Conservation (phyloP, 2,888 invertebrate species). For the Azorinus chamasolen region DNA sequence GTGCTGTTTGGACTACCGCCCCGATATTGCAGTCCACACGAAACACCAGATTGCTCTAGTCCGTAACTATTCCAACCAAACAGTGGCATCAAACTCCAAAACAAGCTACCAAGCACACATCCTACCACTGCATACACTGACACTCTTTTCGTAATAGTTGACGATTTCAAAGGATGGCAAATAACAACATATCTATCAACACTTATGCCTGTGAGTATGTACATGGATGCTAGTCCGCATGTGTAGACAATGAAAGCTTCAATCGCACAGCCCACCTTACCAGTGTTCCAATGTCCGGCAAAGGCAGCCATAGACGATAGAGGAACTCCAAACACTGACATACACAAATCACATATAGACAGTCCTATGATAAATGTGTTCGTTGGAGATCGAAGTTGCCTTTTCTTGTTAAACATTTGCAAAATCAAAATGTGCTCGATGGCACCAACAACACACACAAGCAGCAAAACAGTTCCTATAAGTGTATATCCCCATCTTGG, state of each 20-base stretch:
- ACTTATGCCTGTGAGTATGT: slow-evolving; percentile 74
- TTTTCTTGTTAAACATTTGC: slow-evolving; percentile 63
- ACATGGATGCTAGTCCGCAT: slow-evolving; percentile 73
- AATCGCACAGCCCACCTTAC: slow-evolving; percentile 59
- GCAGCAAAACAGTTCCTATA: slow-evolving; percentile 17
- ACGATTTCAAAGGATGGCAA: slow-evolving; percentile 68
- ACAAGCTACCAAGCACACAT: slow-evolving; percentile 65
- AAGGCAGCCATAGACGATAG: slow-evolving; percentile 58
- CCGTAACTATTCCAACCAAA: slow-evolving; percentile 76
- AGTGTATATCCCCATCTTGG: slow-evolving; percentile 27
- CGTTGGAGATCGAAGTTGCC: slow-evolving; percentile 71
- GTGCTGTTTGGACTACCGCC: slow-evolving; percentile 42
- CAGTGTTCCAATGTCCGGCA: slow-evolving; percentile 55
- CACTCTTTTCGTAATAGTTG: slow-evolving; percentile 64
- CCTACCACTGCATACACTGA: slow-evolving; percentile 42
- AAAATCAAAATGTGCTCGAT: slow-evolving; percentile 58
- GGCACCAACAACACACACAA: slow-evolving; percentile 49
- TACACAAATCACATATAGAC: slow-evolving; percentile 67
- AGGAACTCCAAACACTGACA: slow-evolving; percentile 60
- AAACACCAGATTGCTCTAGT: slow-evolving; percentile 70
- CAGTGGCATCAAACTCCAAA: slow-evolving; percentile 73
- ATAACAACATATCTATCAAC: slow-evolving; percentile 78
- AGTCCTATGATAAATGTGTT: slow-evolving; percentile 75
- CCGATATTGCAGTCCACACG: slow-evolving; percentile 68
- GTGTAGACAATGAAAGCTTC: slow-evolving; percentile 76